Base-by-base conservation (phyloP, 2,113 vertebrate genomes). In the Megaptera novaeangliae region DNA sequence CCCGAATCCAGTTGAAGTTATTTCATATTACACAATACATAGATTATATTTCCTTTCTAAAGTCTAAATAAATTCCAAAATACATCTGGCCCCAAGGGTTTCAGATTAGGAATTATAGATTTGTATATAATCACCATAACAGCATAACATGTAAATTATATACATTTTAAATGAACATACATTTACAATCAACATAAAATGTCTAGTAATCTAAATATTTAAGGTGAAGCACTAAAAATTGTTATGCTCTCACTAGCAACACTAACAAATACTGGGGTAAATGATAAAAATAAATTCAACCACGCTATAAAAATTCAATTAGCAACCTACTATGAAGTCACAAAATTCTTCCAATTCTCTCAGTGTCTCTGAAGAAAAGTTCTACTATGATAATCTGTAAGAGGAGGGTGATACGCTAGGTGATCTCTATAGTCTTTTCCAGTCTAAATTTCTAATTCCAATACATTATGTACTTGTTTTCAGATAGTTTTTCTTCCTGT, bases 1-100 rank as follows among this genome's bases (percentile, higher is more conserved):
- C 29, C n/a, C 1, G 21, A 41, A 71, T 12, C 25, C 85, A 87
- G 63, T 0, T 97, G 15, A 89, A 81, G 11, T 88, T 83, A 55
- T 66, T 89, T 78, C 52, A 52, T 57, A 95, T 89, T 55, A 78
- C 8, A 88, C 1, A 96, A 36, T 57, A 93, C 0, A 39, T 15
- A 91, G 34, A 80, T 72, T 80, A 29, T 20, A 95, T 31, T 91
- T 93, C 63, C 66, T 94, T 84, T 88, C 36, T 82, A 75, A 85
- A 69, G 10, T 86, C 25, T 66, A 95, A 91, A 71, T 72, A 89
- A 95, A 91, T 92, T 87, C 27, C 36, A 87, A 95, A 95, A 74
- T 80, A 55, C 6, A 88, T 44, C 63, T 44, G 49, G 68, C 23
- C 18, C 36, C 34, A 87, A 72, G 25, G 34, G 14, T 94, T 96